These are phyloP conservation scores for Brachionus plicatilis DNA, from an alignment of 1,140 invertebrate genomes.

Conservation along the genomic window DNA sequence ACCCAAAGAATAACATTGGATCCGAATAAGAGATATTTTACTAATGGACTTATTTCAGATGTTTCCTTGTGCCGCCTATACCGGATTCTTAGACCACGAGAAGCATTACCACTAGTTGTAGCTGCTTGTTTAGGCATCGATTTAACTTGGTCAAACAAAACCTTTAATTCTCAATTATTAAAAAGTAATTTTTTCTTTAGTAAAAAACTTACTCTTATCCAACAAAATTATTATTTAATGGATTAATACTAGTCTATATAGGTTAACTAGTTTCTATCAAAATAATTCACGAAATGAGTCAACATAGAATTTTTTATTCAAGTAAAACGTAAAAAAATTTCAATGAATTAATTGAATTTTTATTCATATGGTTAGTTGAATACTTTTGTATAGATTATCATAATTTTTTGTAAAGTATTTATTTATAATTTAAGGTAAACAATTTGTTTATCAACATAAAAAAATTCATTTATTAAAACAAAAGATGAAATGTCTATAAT, in stretches of 20 bases:
- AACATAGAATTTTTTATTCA: neutral
- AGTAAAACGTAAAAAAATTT: neutral
- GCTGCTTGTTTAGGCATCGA: slow-evolving; percentile 22
- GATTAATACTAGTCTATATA: neutral
- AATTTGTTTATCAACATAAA: neutral
- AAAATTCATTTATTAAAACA: neutral
- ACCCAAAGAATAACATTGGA: slow-evolving; percentile 41
- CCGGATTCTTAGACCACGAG: neutral
- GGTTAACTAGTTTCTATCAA: neutral
- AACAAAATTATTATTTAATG: neutral
- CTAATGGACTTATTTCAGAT: slow-evolving; percentile 31
- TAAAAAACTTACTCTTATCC: neutral
- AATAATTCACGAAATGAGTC: neutral
- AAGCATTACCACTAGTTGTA: slow-evolving; percentile 17
- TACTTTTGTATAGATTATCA: neutral
- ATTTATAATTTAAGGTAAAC: neutral
- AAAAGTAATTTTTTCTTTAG: neutral
- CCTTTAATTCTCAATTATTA: neutral
- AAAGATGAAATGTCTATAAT: neutral
- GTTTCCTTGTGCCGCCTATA: slow-evolving; percentile 16
- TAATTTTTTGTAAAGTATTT: neutral
- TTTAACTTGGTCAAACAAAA: neutral
- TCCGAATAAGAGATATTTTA: slow-evolving; percentile 37
- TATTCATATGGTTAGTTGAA: neutral
- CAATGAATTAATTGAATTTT: neutral